A percentile compares a stretch with the other conserved stretches of the same genome.
phyloP scores from a whole-genome alignment of 2,113 vertebrate genomes.

The Tenebrosternarchus preto region DNA sequence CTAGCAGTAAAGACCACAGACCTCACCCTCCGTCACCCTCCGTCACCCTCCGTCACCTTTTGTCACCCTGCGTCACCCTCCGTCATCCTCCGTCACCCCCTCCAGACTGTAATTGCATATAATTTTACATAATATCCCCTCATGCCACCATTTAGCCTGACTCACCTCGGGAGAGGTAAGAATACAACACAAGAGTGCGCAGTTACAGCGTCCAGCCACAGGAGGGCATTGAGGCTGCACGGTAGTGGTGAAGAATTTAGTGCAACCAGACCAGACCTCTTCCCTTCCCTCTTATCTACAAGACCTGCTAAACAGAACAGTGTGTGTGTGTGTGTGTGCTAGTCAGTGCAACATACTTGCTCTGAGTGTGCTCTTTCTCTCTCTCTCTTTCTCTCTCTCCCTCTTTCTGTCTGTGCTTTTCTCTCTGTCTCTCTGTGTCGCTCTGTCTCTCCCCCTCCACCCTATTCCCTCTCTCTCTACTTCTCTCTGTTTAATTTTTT shows the following conservation, averaged over 20 bases:
- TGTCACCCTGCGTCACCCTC: too few relatives aligned
- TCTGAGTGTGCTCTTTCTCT: not conserved
- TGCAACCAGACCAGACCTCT: too few relatives aligned
- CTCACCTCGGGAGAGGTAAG: not conserved
- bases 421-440: not conserved
- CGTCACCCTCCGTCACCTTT: too few relatives aligned
- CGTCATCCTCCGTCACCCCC: too few relatives aligned
- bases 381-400: not conserved
- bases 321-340: too few relatives aligned
- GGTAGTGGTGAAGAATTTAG: not conserved
- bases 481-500: not conserved
- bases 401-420: not conserved
- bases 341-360: too few relatives aligned
- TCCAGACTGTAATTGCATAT: too few relatives aligned
- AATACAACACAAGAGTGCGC: too few relatives aligned
- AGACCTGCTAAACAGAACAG: not conserved
- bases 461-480: not conserved
- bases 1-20: too few relatives aligned
- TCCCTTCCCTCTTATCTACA: not conserved
- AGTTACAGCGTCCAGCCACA: not conserved
- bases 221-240: constrained; percentile 22
- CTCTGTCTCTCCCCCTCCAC: not conserved
- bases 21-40: too few relatives aligned
- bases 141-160: too few relatives aligned
- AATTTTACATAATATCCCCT: too few relatives aligned